Base-by-base conservation (phyloP, 1,140 invertebrate species). In the Rhysida immarginata region DNA sequence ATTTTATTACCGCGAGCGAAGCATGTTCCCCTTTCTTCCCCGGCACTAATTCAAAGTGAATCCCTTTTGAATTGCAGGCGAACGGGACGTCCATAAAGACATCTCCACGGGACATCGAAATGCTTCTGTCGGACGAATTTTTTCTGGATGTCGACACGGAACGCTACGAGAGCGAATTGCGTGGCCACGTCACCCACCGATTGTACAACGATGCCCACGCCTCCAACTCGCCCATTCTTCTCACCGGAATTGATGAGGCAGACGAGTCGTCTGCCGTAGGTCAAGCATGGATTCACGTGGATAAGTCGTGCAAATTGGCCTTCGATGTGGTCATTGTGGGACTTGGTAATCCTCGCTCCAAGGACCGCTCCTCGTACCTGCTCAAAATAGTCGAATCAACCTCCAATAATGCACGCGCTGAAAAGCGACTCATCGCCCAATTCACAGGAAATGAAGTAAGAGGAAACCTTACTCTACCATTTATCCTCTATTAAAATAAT, bases 261-360 rank as follows among this genome's bases (percentile, higher is more conserved):
- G 53, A 18, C 51, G 68, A 72, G 0, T 60, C 68, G 14, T 1
- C 53, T 74, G 67, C 78, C 2, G 78, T 81, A n/a, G 87, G 84
- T 18, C 72, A 89, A 26, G 81, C 82, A 14, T 93, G 87, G 87
- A 70, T 85, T 35, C 78, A 80, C 1, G 79, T 93, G 2, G 87
- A 91, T 65, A 74, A 77, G 1, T 79, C 88, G 41, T 93, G 88
- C 66, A 80, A 81, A 59, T 68, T 91, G 1, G 83, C 90, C 64
- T 93, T 89, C 63, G 87, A 92, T 67, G 76, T 91, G 21, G 73
- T 65, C 48, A 53, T 75, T 11, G 53, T 63, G 3, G 66, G 67
- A 8, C 41, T 58, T 18, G 21, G 8, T 3, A 53, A 25, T 20
- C 18, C 16, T 14, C 24, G 53, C 2, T 11, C 11, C 24, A 43